phyloP scores from a whole-genome alignment of 2,797 vertebrate genomes.

The Acanthopagrus latus region DNA sequence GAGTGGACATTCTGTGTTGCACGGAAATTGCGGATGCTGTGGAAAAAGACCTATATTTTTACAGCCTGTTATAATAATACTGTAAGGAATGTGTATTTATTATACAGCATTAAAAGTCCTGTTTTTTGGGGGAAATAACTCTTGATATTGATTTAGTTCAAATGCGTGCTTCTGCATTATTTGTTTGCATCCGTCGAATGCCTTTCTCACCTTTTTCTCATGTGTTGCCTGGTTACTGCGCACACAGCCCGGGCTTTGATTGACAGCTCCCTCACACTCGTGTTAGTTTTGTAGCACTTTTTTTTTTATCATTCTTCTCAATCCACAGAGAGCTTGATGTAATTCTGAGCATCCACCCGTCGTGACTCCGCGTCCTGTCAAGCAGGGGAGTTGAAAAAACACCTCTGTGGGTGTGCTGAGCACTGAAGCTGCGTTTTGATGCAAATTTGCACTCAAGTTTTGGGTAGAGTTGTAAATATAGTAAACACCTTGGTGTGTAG shows the following conservation, averaged over 20 bases:
- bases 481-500: background rate
- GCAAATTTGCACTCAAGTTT: background rate
- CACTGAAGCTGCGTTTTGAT: background rate
- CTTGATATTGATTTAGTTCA: too few relatives aligned
- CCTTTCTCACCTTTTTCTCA: too few relatives aligned
- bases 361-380: background rate
- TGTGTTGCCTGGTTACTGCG: too few relatives aligned
- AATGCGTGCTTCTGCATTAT: background rate
- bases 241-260: too few relatives aligned
- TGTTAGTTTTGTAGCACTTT: too few relatives aligned
- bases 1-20: too few relatives aligned
- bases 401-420: background rate
- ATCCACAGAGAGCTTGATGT: background rate
- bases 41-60: background rate
- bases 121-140: too few relatives aligned
- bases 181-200: too few relatives aligned
- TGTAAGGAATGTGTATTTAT: background rate
- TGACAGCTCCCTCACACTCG: too few relatives aligned
- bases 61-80: background rate
- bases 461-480: background rate
- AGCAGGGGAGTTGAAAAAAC: conserved; percentile 2
- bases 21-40: too few relatives aligned
- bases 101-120: too few relatives aligned
- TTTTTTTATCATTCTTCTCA: background rate
- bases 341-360: background rate